These are phyloP conservation scores for Gastracanthus pulcherrimus DNA, from an alignment of 2,888 invertebrate species.

Conservation along the genomic window DNA sequence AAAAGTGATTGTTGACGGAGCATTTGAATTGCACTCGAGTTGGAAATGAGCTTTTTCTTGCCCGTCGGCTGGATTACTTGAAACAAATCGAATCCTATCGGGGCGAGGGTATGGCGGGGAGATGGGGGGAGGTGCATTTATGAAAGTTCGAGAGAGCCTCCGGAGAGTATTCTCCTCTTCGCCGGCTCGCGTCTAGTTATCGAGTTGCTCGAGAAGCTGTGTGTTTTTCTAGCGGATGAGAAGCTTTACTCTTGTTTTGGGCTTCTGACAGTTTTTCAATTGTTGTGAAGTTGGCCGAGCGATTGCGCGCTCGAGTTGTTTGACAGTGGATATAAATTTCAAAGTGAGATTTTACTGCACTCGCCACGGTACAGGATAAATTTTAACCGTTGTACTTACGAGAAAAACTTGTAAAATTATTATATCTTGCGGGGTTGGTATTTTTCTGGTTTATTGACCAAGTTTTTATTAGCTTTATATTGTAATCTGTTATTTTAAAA, in stretches of 20 bases:
- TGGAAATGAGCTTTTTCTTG: constrained; percentile 50
- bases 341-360: too few species aligned
- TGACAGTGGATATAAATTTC: not conserved
- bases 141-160: constrained; percentile 13
- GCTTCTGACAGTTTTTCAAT: not conserved
- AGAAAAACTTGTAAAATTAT: too few species aligned
- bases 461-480: too few species aligned
- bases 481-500: too few species aligned
- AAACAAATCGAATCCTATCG: constrained; percentile 41
- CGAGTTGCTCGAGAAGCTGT: not conserved
- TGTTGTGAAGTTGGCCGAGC: not conserved
- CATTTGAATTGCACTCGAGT: constrained; percentile 52
- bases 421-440: too few species aligned
- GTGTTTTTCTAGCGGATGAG: not conserved
- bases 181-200: not conserved
- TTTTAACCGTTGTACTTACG: too few species aligned
- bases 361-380: not conserved
- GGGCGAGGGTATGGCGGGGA: not conserved
- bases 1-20: constrained; percentile 49
- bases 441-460: too few species aligned
- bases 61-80: constrained; percentile 32
- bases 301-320: not conserved
- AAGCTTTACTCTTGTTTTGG: not conserved
- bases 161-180: not conserved
- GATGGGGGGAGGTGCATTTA: not conserved